These are phyloP conservation scores for Pemphredon lugubris DNA, from an alignment of 2,888 invertebrate genomes.

Conservation along the genomic window DNA sequence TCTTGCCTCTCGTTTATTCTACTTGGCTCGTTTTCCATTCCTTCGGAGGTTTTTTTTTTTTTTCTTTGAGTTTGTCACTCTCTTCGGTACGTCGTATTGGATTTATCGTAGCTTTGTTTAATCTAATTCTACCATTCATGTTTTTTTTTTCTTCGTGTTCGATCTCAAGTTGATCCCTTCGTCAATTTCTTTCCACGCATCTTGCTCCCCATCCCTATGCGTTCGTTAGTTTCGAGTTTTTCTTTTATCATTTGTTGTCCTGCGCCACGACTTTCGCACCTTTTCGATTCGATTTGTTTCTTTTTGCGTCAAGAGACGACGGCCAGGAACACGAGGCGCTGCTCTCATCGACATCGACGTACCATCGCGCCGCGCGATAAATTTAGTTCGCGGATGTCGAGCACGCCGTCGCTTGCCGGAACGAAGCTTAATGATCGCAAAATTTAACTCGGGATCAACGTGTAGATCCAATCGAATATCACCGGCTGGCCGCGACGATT, in stretches of 20 bases:
- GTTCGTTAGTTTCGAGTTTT: constrained; percentile 31
- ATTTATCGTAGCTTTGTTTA: background rate
- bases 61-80: background rate
- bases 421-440: constrained; percentile 51
- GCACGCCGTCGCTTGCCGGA: constrained; percentile 30
- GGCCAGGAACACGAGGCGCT: constrained; percentile 36
- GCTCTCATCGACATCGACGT: constrained; percentile 56
- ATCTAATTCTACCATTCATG: background rate
- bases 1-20: constrained; percentile 27
- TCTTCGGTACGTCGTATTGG: background rate
- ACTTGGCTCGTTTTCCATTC: constrained; percentile 20
- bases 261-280: constrained; percentile 18
- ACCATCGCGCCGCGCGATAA: constrained; percentile 53
- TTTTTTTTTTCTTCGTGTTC: background rate
- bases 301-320: constrained; percentile 41
- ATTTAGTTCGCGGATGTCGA: constrained; percentile 54
- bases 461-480: constrained; percentile 28
- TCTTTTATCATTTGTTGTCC: constrained; percentile 6
- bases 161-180: background rate
- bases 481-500: constrained; percentile 23
- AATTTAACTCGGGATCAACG: constrained; percentile 44
- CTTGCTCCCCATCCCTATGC: too few relatives aligned
- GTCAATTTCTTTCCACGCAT: background rate
- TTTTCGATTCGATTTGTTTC: constrained; percentile 25
- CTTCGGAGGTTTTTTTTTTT: constrained; percentile 8